Evolutionary conservation across 2,797 vertebrate species (phyloP), one percentile per base, ranked within the genome.

Genomic region (Takifugu rubripes): DNA sequence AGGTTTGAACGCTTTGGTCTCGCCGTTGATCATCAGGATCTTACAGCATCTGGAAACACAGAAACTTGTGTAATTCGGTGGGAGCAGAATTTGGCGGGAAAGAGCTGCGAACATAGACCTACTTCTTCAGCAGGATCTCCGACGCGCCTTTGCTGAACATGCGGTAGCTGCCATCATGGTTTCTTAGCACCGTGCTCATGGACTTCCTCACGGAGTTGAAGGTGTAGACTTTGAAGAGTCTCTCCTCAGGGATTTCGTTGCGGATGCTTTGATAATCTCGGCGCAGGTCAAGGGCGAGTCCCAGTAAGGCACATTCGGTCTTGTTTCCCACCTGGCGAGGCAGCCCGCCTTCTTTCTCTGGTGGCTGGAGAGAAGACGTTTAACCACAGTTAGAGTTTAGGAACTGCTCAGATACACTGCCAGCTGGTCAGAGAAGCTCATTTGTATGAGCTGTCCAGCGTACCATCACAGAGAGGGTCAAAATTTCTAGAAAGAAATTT

Each of bases 131-230:
- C 12, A 99, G 89, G n/a, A 99, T 98, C 89, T 99, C 97, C 0
- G 97, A 97, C 0, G 97, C 97, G 0, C 97, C 97, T 75, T 99
- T 99, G 92, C 94, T 96, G 86, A 94, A 99, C 95, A 99, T 96
- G 61, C 93, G 90, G 88, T 94, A 99, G 78, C 94, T 94, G 51
- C 93, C 93, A 1, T 97, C 95, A 0, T 90, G 84, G 83, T 94
- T 90, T 82, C 88, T 94, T 10, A 96, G 85, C 52, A 99, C 94
- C 0, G 96, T 99, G 84, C 97, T 99, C 97, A 99, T 99, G 47
- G 96, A 99, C 78, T 99, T 99, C 63, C 97, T 91, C 7, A 93
- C 93, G 0, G 97, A 99, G 87, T 99, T 99, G 85, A 99, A 99
- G 1, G 97, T 98, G 84, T 99, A 99, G 47, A 99, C 97, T 65